These are phyloP conservation scores for Trachelus troglodyta DNA, from an alignment of 2,888 invertebrate genomes.

Conservation along the genomic window DNA sequence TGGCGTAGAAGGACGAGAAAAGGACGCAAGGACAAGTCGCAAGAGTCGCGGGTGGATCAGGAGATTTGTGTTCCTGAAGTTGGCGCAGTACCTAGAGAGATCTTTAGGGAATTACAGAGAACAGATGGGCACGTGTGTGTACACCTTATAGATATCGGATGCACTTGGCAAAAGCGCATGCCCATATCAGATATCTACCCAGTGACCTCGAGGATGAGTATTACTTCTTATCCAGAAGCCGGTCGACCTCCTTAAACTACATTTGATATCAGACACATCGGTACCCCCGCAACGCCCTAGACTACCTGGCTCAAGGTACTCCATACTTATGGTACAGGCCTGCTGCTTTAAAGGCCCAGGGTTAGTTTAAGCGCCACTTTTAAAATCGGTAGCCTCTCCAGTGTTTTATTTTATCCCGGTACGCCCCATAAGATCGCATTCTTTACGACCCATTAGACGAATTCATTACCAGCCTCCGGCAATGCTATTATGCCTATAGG, in stretches of 20 bases:
- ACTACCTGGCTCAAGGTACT: not conserved
- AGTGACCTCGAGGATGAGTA: not conserved
- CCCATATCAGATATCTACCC: not conserved
- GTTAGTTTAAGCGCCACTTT: conserved; percentile 54
- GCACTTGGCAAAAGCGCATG: not conserved
- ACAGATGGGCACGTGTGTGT: not conserved
- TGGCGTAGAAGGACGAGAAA: conserved; percentile 17
- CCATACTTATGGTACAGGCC: not conserved
- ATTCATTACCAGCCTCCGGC: conserved; percentile 64
- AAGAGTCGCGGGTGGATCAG: conserved; percentile 22
- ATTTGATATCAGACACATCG: not conserved
- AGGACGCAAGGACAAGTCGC: conserved; percentile 24
- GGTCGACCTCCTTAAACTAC: not conserved
- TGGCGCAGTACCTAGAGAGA: conserved; percentile 41
- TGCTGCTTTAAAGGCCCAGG: conserved; percentile 35
- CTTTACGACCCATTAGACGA: conserved; percentile 67
- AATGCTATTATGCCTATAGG: conserved; percentile 44
- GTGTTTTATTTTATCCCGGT: conserved; percentile 64
- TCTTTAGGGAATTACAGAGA: conserved; percentile 48
- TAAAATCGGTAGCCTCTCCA: conserved; percentile 59
- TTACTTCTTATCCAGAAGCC: not conserved
- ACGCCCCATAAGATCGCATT: conserved; percentile 66
- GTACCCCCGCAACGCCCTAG: not conserved
- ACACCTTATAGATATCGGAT: not conserved
- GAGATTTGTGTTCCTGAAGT: conserved; percentile 49